Base-by-base conservation (phyloP, 2,888 invertebrate genomes). In the Diaprepes abbreviatus region DNA sequence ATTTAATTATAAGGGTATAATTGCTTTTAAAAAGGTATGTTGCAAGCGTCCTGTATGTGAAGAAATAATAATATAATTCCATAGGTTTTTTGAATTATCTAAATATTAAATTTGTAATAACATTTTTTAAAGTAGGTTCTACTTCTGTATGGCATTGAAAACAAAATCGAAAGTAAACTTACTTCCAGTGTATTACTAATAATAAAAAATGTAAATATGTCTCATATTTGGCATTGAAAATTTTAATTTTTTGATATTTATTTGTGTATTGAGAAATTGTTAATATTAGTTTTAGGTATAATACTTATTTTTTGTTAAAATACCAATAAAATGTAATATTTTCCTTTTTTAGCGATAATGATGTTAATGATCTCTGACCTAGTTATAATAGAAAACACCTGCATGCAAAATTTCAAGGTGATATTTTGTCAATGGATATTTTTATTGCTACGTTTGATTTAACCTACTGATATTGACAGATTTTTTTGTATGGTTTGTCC, bases 331-430 rank as follows among this genome's bases (percentile, higher is more conserved):
- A 40, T 38, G 7, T 3, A 7, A 40, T 40, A 9, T 40, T 7
- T 4, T 38, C 5, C 17, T 17, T 40, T 17, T 40, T 38, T 38
- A n/a, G n/a, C 16, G 2, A 35, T 35, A 1, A 4, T 3, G 43
- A 45, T 45, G 43, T 45, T 45, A 45, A 21, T 45, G 43, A 45
- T 24, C 45, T 45, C 5, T 45, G 45, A 12, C 45, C 45, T 24
- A 24, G 45, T 24, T 45, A 24, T 45, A 21, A 24, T 24, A 45
- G 43, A 45, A 24, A 45, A 24, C 45, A 45, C 45, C 21, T 45
- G 45, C 24, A 12, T n/a, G 45, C 45, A 12, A 45, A 45, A 45
- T 45, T 45, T 45, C 45, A 45, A 45, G 45, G 45, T 45, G 12
- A 24, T 45, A 24, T 12, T n/a, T n/a, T n/a, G n/a, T n/a, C n/a